Base-by-base conservation (phyloP, 1,140 invertebrate genomes). In the Trichoplusia ni region DNA sequence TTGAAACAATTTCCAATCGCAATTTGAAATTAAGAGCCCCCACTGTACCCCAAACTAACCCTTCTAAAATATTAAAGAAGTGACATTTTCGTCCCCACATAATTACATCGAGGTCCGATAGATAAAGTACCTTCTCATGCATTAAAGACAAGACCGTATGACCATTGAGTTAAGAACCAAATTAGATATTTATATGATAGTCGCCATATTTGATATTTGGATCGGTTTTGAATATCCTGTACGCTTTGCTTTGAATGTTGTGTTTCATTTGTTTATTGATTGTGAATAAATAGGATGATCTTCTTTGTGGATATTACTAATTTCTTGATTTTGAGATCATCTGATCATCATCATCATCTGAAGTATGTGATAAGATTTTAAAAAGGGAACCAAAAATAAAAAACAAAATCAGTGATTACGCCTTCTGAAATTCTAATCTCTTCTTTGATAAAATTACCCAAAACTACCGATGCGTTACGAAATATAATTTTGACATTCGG, bases 31-130 rank as follows among this genome's bases (percentile, higher is more conserved):
- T 51, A 61, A 61, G 27, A 49, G 46, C 44, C 59, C 44, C 59
- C 40, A 33, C 16, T 9, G 25, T n/a, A 59, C 35, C 42, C 60
- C 38, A 64, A 63, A 70, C 54, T 49, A 40, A 64, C 64, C 44
- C 70, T 67, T 40, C 25, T 73, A 18, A 67, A 76, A 76, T 76
- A 76, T 76, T 76, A 67, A 75, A 69, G 61, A 69, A 63, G 49
- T 59, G 65, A 69, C 69, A 56, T 70, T 69, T 60, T 42, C 44
- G 46, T 47, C 58, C 71, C 64, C 66, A 63, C 40, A 47, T 77
- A 77, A 74, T 77, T 71, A 71, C 61, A 56, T 60, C 14, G 54
- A 37, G 19, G 54, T 62, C 59, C 62, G 67, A 65, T 67, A 68
- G 46, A 49, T 65, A 76, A 67, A 68, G 63, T 63, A 65, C 64